phyloP scores from a whole-genome alignment of 2,888 invertebrate genomes.

The Biston stratarius region DNA sequence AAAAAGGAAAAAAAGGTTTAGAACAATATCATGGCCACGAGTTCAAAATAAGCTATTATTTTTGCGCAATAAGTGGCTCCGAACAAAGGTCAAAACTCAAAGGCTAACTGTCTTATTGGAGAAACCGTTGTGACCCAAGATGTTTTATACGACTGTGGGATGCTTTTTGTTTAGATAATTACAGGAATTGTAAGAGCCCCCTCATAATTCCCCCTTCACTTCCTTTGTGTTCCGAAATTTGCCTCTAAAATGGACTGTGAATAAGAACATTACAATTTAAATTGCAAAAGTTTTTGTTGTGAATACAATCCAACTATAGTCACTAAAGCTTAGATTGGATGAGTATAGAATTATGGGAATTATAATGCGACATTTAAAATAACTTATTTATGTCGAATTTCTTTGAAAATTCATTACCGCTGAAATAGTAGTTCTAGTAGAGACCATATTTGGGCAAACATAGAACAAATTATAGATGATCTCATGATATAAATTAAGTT shows the following conservation, averaged over 20 bases:
- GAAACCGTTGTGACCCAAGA: slow-evolving; percentile 2
- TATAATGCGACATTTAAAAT: no score
- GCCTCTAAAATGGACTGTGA: slow-evolving; percentile 13
- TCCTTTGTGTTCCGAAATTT: background rate
- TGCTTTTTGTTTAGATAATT: slow-evolving; percentile 14
- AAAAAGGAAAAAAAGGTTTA: background rate
- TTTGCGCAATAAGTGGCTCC: slow-evolving; percentile 11
- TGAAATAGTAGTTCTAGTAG: no score
- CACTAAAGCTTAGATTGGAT: background rate
- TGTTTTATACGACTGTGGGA: slow-evolving; percentile 3
- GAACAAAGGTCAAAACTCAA: slow-evolving; percentile 19
- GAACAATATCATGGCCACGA: background rate
- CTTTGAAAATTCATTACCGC: no score
- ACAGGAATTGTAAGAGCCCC: slow-evolving; percentile 10
- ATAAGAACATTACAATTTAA: slow-evolving; percentile 42
- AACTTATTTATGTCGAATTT: no score
- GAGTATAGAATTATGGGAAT: no score
- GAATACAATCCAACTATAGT: slow-evolving; percentile 31
- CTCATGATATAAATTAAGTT: no score
- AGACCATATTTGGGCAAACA: no score
- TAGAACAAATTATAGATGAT: no score
- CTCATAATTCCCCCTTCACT: background rate
- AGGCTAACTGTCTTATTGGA: slow-evolving; percentile 17
- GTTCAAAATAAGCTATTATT: slow-evolving; percentile 11
- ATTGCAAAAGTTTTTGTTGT: slow-evolving; percentile 42